A percentile compares a stretch with the other conserved stretches of the same genome.
phyloP scores from a whole-genome alignment of 1,140 invertebrate genomes.

The Andricus grossulariae region DNA sequence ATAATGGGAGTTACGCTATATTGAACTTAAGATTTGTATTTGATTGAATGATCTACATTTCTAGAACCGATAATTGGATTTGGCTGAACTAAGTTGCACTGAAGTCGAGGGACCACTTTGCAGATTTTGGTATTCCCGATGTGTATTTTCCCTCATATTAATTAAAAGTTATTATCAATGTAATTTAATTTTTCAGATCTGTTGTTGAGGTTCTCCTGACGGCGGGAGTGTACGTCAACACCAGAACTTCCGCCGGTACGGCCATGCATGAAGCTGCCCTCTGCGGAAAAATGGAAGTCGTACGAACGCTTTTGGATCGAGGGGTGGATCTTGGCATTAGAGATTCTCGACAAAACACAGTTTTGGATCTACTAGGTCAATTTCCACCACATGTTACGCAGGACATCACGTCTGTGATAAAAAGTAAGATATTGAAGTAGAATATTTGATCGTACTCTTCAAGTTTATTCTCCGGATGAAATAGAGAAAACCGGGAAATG shows the following conservation, averaged over 20 bases:
- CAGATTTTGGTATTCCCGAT: no score
- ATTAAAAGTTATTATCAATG: not conserved
- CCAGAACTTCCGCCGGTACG: conserved; percentile 90
- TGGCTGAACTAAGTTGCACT: no score
- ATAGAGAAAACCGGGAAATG: no score
- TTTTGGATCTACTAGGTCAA: conserved; percentile 90
- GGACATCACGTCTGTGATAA: conserved; percentile 88
- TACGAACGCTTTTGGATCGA: conserved; percentile 86
- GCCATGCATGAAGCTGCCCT: conserved; percentile 96
- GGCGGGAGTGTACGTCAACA: conserved; percentile 92
- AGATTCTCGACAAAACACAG: conserved; percentile 88
- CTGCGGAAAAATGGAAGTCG: conserved; percentile 95
- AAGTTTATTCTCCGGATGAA: no score
- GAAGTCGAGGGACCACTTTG: no score
- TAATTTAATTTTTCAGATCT: conserved; percentile 33
- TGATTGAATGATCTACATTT: no score
- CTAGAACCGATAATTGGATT: no score
- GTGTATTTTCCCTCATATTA: no score
- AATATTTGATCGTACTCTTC: no score
- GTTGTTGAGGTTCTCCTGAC: conserved; percentile 67
- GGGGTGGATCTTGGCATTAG: conserved; percentile 89
- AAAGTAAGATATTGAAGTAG: conserved; percentile 80
- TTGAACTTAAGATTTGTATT: no score
- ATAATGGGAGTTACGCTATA: no score
- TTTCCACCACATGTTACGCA: conserved; percentile 93